Percentiles rank a stretch among this genome's conserved stretches.
Evolutionary conservation across 2,113 vertebrate species (phyloP).

Genomic region (Antechinus flavipes): DNA sequence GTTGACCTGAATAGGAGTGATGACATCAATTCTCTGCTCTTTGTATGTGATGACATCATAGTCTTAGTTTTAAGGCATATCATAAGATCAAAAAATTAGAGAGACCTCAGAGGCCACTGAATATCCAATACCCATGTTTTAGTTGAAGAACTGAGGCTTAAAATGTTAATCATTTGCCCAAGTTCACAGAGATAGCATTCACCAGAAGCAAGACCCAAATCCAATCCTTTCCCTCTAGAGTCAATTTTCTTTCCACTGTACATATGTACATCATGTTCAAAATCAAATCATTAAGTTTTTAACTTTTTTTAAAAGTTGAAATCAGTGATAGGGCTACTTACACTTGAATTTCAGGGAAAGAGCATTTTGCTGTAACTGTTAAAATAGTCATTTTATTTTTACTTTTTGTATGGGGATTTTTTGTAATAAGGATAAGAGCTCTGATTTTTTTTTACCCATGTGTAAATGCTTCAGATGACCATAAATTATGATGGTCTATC

Average conservation of each 20-base stretch:
- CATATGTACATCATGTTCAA: background rate
- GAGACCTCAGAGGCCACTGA: background rate
- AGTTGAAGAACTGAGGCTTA: background rate
- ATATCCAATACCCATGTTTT: background rate
- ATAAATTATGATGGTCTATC: background rate
- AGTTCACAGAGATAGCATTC: background rate
- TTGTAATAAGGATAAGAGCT: conserved; percentile 22
- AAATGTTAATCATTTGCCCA: background rate
- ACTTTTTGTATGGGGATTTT: background rate
- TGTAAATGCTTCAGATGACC: background rate
- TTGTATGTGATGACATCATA: background rate
- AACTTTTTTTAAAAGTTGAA: background rate
- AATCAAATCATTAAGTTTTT: background rate
- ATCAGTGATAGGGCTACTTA: background rate
- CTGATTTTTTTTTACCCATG: background rate
- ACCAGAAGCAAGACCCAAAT: background rate
- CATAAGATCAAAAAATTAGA: background rate
- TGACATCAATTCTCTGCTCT: background rate
- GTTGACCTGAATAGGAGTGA: background rate
- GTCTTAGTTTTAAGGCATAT: background rate
- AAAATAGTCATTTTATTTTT: conserved; percentile 9
- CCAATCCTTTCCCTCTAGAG: background rate
- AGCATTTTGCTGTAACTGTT: conserved; percentile 15
- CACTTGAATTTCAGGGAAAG: conserved; percentile 16
- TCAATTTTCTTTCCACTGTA: background rate